These are phyloP conservation scores for Athalia rosae DNA, from an alignment of 2,888 invertebrate species.

Conservation along the genomic window DNA sequence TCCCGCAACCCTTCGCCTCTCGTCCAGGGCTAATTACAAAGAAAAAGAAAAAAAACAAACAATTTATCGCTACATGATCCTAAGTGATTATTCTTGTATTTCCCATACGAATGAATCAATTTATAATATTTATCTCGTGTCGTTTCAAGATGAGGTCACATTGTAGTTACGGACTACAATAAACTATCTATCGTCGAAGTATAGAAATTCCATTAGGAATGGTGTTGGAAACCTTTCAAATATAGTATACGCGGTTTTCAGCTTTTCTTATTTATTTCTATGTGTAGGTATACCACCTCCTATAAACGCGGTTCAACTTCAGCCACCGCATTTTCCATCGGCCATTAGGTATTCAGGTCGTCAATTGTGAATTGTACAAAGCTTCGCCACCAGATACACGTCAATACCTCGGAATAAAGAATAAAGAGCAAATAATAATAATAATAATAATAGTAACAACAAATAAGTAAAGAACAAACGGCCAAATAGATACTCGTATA, in stretches of 20 bases:
- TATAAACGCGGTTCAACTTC: slow-evolving; percentile 40
- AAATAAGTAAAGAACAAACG: neutral
- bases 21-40: too few species aligned
- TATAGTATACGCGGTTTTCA: neutral
- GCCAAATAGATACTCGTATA: neutral
- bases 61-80: too few species aligned
- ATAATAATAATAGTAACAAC: too few species aligned
- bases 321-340: slow-evolving; percentile 38
- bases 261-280: slow-evolving; percentile 37
- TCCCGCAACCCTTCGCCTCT: too few species aligned
- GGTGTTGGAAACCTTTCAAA: slow-evolving; percentile 34
- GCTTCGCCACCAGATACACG: slow-evolving; percentile 33
- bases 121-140: slow-evolving; percentile 2
- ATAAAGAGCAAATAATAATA: neutral
- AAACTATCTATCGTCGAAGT: slow-evolving; percentile 24
- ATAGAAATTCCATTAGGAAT: slow-evolving; percentile 19
- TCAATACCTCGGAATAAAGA: slow-evolving; percentile 31
- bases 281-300: neutral
- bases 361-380: slow-evolving; percentile 37
- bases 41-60: too few species aligned
- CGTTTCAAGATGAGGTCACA: slow-evolving; percentile 4
- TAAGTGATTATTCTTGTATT: too few species aligned
- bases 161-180: neutral
- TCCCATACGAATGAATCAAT: neutral
- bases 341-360: slow-evolving; percentile 43